Evolutionary conservation across 2,888 invertebrate genomes (phyloP).

Genomic region (Apamea monoglypha): DNA sequence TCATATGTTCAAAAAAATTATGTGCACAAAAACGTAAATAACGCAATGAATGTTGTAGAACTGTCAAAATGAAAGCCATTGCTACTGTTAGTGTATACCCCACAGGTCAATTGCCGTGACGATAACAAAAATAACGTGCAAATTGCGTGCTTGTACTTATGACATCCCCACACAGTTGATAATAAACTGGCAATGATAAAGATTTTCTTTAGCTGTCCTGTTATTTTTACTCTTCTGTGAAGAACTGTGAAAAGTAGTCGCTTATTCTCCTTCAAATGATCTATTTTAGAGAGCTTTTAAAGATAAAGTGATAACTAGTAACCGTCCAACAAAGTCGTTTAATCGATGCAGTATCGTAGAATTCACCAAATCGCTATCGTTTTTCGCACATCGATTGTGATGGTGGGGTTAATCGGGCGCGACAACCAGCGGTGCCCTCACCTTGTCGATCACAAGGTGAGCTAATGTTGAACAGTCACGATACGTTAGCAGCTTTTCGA

Average conservation of each 20-base stretch:
- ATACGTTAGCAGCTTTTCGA: conserved; percentile 49
- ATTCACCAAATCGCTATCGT: conserved; percentile 46
- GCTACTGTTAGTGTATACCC: not conserved
- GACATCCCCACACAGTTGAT: not conserved
- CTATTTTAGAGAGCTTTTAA: not conserved
- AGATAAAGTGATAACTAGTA: not conserved
- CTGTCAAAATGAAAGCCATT: not conserved
- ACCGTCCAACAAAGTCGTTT: conserved; percentile 34
- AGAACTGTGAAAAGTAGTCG: not conserved
- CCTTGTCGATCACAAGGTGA: conserved; percentile 61
- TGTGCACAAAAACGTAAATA: too few species aligned
- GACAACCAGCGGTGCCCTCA: conserved; percentile 49
- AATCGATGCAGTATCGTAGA: conserved; percentile 54
- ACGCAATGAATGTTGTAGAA: not conserved
- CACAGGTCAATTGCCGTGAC: not conserved
- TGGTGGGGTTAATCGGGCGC: conserved; percentile 62
- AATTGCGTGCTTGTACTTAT: conserved; percentile 1
- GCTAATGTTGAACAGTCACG: conserved; percentile 71
- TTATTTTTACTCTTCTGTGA: not conserved
- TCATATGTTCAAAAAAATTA: not conserved
- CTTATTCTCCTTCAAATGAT: not conserved
- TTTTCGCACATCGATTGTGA: conserved; percentile 59
- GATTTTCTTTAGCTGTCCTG: not conserved
- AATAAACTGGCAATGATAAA: not conserved
- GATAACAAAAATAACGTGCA: conserved; percentile 16